Conservation (phyloP, 2,888 invertebrate species). For the Morpho achilles region DNA sequence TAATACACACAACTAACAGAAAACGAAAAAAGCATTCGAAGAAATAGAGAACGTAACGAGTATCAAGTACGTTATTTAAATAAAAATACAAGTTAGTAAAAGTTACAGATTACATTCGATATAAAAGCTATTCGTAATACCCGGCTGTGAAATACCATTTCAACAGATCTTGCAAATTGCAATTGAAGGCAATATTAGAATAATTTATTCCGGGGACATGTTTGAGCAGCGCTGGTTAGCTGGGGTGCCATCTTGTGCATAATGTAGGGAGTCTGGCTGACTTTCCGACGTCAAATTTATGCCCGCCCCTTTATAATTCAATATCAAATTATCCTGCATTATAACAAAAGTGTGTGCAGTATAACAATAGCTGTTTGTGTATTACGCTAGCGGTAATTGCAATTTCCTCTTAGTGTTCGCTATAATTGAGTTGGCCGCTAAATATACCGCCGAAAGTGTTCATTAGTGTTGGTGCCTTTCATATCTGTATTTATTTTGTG, state of each 20-base stretch:
- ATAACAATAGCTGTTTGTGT: not conserved
- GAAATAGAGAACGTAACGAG: too few relatives aligned
- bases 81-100: too few relatives aligned
- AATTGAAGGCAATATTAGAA: conserved; percentile 23
- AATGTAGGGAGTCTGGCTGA: conserved; percentile 43
- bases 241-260: conserved; percentile 47
- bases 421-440: not conserved
- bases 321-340: conserved; percentile 13
- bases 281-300: conserved; percentile 44
- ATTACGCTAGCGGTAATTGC: conserved; percentile 1
- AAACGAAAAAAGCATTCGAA: too few relatives aligned
- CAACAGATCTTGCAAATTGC: conserved; percentile 13
- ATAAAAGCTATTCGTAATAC: conserved; percentile 1
- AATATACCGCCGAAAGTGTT: not conserved
- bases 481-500: too few relatives aligned
- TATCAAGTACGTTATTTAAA: too few relatives aligned
- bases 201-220: conserved; percentile 24
- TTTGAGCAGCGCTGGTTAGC: conserved; percentile 28
- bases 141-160: conserved; percentile 8
- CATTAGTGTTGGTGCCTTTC: not conserved
- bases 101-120: not conserved
- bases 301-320: conserved; percentile 23
- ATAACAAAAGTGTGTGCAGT: not conserved
- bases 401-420: not conserved
- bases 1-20: too few relatives aligned